Evolutionary conservation across 2,113 vertebrate species (phyloP), one percentile per base, ranked within the genome.

Genomic region (Ramphastos sulfuratus): DNA sequence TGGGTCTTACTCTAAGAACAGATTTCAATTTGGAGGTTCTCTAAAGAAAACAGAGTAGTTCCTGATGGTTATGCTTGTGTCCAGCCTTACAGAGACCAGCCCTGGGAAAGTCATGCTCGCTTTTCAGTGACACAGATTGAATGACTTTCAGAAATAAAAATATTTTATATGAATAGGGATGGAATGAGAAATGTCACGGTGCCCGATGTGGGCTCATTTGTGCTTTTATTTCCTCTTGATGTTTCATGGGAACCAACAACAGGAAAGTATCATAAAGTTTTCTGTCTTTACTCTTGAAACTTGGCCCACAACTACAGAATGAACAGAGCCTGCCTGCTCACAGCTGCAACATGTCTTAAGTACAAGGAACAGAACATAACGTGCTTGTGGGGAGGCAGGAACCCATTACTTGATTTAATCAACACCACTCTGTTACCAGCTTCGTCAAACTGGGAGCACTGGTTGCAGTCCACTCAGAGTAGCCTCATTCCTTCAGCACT

Each of bases 271-370:
- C 91, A 95, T 80, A 75, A 84, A 50, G 56, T 58, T 81, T 90
- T 95, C 76, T 95, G 23, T 96, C 87, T 94, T 91, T 82, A 88
- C 66, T 91, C 60, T 79, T 79, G 82, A 93, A 91, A 87, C 90
- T 93, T 95, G 81, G 87, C 85, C 85, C 80, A 52, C 46, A 58
- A 6, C 27, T 89, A 61, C 48, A 85, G 80, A 91, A 90, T 89
- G 80, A 94, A 67, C 52, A 85, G 59, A 24, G 60, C 76, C 70
- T 93, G 87, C 55, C 90, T 87, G 74, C 50, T 92, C 89, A 75
- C 90, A 95, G 87, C 91, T 85, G 92, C 79, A 82, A 30, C 52
- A 33, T 93, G 78, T 95, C 76, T 84, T 82, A 78, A 85, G 25
- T 42, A 44, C 27, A 48, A 72, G 87, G 73, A 93, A 92, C 79